Evolutionary conservation across 2,797 vertebrate genomes (phyloP), one percentile per base, ranked within the genome.

Genomic region (Emys orbicularis): DNA sequence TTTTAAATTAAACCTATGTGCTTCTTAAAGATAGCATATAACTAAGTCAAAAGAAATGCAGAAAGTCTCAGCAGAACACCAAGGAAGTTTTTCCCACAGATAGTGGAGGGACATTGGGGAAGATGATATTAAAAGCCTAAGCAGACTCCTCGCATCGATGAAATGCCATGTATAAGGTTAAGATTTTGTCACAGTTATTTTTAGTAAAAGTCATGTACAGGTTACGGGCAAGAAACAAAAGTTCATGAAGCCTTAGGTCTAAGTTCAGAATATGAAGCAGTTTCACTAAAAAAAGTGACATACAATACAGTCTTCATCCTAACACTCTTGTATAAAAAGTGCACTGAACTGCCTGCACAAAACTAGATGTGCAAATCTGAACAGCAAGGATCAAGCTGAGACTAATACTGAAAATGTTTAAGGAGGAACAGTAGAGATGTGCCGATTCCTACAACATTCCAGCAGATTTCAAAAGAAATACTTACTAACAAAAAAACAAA

Each of bases 1-100:
- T 89, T 95, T 94, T 84, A 92, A 25, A 86, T 83, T 81, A 92
- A 84, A 52, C 4, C 76, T 19, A 49, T 8, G 34, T n/a, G 74
- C 15, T 25, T 2, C n/a, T 91, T 34, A 80, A 1, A 53, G 10
- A 74, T 92, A 88, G 10, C n/a, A 82, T 10, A 29, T 29, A 27
- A 50, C 7, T 2, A 86, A 61, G 72, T 37, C n/a, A 80, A 54
- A n/a, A n/a, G 18, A 2, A 41, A 77, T 31, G 13, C 44, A 77
- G 27, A 84, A 85, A 13, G 6, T 61, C 13, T 47, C 50, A 57
- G 16, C n/a, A 81, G n/a, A 95, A 90, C 50, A 81, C 3, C 86
- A 84, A 79, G 1, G 15, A 41, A 65, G 27, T 81, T 72, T 77
- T 74, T 92, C 12, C 56, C 53, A n/a, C 34, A 61, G 83, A 15